A percentile compares a stretch with the other conserved stretches of the same genome.
phyloP scores from a whole-genome alignment of 1,140 invertebrate genomes.

The Brachionus koreanus region DNA sequence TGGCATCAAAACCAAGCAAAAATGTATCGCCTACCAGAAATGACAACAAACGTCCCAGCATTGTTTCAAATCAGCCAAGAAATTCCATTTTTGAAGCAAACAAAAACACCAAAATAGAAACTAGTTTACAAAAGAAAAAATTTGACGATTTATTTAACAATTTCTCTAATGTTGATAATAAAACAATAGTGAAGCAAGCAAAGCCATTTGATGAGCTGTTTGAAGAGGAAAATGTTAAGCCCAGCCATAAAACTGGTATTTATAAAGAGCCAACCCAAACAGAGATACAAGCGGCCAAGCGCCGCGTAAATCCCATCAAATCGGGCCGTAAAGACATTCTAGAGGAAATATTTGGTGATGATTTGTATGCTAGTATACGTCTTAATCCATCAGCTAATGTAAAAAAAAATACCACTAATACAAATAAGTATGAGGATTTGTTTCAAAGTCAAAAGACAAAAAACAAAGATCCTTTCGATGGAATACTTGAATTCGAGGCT shows the following conservation, averaged over 20 bases:
- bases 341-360: slow-evolving; percentile 33
- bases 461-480: slow-evolving; percentile 2
- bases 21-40: not conserved
- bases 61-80: not conserved
- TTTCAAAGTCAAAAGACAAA: not conserved
- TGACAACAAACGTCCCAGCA: not conserved
- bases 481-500: not conserved
- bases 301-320: not conserved
- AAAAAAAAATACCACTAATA: not conserved
- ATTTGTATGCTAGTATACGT: not conserved
- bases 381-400: not conserved
- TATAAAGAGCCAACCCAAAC: not conserved
- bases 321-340: slow-evolving; percentile 6
- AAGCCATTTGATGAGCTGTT: slow-evolving; percentile 24
- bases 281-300: not conserved
- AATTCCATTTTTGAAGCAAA: slow-evolving; percentile 10
- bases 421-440: slow-evolving; percentile 27
- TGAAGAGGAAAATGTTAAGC: slow-evolving; percentile 12
- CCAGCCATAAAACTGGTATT: not conserved
- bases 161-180: not conserved
- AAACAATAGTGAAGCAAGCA: not conserved
- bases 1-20: not conserved
- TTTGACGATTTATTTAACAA: slow-evolving; percentile 40
- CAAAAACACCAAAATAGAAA: slow-evolving; percentile 8
- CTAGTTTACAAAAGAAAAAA: slow-evolving; percentile 41